Evolutionary conservation across 1,140 invertebrate species (phyloP).

Genomic region (Mycetomoellerius zeteki): DNA sequence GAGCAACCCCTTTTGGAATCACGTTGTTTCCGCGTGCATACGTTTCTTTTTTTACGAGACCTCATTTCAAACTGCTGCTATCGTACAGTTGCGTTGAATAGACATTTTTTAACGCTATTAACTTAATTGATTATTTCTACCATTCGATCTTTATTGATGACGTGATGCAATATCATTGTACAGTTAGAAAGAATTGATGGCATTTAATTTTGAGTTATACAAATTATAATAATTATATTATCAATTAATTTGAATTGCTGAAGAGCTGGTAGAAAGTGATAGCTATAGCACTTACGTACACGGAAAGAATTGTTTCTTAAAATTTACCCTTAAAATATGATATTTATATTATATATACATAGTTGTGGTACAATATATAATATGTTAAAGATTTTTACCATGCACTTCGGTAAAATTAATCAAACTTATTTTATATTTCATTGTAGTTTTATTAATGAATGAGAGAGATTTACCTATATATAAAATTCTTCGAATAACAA

Average conservation of each 20-base stretch:
- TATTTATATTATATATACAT: no score
- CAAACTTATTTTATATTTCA: no score
- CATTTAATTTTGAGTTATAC: not conserved
- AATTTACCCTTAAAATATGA: no score
- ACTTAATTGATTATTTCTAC: not conserved
- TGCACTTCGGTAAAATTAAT: no score
- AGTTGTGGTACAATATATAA: no score
- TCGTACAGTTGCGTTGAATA: not conserved
- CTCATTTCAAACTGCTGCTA: not conserved
- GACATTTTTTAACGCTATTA: not conserved
- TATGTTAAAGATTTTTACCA: no score
- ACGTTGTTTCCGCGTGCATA: not conserved
- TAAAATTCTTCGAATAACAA: no score
- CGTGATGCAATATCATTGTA: not conserved
- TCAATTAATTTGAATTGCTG: not conserved
- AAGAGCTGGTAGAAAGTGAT: not conserved
- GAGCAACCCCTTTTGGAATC: conserved; percentile 8
- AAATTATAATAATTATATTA: not conserved
- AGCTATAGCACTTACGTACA: not conserved
- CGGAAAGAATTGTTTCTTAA: no score
- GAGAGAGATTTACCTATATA: no score
- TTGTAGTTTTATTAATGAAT: no score
- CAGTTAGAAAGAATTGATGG: not conserved
- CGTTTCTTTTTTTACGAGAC: not conserved
- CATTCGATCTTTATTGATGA: not conserved